Conservation (phyloP, 2,113 vertebrate genomes). For the Bucco capensis region DNA sequence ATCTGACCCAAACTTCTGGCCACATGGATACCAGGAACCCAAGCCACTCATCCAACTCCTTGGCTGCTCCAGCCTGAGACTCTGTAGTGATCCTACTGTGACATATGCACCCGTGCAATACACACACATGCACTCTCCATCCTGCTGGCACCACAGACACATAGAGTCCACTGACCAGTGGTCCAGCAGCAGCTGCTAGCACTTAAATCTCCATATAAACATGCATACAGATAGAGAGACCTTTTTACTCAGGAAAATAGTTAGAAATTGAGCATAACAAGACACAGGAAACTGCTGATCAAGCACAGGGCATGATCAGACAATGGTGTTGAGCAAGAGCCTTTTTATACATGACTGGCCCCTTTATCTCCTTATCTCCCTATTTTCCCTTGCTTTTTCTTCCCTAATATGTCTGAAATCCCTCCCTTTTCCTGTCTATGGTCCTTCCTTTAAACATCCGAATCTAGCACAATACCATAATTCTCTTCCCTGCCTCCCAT, state of each 20-base stretch:
- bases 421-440: not conserved
- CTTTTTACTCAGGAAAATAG: not conserved
- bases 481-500: not conserved
- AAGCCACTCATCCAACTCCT: not conserved
- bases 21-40: not conserved
- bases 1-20: not conserved
- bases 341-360: not conserved
- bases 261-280: not conserved
- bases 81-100: not conserved
- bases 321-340: not conserved
- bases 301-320: not conserved
- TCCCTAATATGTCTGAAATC: not conserved
- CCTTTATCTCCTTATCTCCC: not conserved
- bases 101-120: not conserved
- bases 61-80: not conserved
- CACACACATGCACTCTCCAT: not conserved
- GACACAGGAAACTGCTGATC: not conserved
- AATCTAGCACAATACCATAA: not conserved
- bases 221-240: not conserved
- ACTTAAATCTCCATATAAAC: not conserved
- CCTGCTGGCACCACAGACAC: not conserved
- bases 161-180: not conserved
- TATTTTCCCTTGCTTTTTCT: not conserved
- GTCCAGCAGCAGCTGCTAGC: not conserved
- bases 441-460: not conserved